Evolutionary conservation across 2,888 invertebrate species (phyloP).

Genomic region (Leistus spinibarbis): DNA sequence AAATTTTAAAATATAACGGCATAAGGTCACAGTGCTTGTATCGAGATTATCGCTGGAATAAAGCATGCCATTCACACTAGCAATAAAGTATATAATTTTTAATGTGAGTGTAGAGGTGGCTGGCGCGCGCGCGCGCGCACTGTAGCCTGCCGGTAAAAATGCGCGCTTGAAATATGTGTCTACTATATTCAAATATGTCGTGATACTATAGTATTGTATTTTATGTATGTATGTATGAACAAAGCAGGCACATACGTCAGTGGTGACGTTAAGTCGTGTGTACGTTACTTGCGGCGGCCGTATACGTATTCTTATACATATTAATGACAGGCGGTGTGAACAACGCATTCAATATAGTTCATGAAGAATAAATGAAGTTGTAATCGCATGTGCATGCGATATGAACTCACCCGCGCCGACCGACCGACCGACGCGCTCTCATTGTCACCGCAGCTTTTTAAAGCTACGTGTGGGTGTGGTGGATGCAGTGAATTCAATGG

Average conservation of each 20-base stretch:
- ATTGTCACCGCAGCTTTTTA: too few species aligned
- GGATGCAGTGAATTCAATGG: background rate
- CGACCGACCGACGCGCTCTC: too few species aligned
- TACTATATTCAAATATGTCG: constrained; percentile 31
- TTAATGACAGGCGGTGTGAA: background rate
- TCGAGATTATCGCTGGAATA: background rate
- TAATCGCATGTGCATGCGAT: constrained; percentile 15
- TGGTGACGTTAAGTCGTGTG: background rate
- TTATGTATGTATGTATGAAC: background rate
- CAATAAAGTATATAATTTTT: too few species aligned
- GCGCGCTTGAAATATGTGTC: constrained; percentile 23
- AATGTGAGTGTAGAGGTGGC: too few species aligned
- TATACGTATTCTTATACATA: constrained; percentile 4
- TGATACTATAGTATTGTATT: background rate
- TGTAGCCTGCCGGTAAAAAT: background rate
- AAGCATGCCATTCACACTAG: too few species aligned
- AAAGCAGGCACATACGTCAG: constrained; percentile 4
- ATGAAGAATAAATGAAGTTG: constrained; percentile 26
- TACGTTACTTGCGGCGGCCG: background rate
- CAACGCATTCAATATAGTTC: constrained; percentile 6
- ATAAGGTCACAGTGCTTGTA: too few species aligned
- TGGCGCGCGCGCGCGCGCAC: too few species aligned
- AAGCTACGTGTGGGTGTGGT: too few species aligned
- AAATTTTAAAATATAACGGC: too few species aligned
- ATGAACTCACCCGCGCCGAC: too few species aligned